phyloP scores from a whole-genome alignment of 2,113 vertebrate species.

The Psittacula cyanocephala region DNA sequence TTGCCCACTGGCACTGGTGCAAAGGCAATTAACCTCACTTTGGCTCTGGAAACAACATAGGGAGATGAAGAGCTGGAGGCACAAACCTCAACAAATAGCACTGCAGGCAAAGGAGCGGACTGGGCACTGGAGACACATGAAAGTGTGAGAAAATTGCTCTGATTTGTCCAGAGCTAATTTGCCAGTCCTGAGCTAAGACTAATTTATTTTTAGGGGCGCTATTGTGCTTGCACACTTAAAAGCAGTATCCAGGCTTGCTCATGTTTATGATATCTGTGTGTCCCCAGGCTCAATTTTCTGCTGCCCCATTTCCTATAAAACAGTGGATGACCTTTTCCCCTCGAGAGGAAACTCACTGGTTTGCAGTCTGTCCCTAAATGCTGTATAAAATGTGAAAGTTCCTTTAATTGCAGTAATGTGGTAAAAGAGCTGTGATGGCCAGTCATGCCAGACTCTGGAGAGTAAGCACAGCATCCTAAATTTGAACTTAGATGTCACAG shows the following conservation, averaged over 20 bases:
- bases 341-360: neutral
- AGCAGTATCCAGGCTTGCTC: neutral
- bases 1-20: neutral
- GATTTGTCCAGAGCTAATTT: neutral
- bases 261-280: neutral
- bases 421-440: neutral
- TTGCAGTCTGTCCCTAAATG: neutral
- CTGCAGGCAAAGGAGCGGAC: neutral
- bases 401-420: neutral
- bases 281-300: neutral
- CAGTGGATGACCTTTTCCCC: neutral
- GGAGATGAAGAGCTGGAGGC: neutral
- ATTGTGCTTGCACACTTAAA: neutral
- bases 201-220: neutral
- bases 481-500: neutral
- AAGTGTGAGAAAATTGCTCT: neutral
- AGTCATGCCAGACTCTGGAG: neutral
- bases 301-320: neutral
- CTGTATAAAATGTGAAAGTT: neutral
- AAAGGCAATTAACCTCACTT: conserved; percentile 13
- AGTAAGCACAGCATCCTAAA: neutral
- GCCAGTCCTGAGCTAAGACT: neutral
- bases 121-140: neutral
- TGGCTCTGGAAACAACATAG: neutral
- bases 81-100: neutral